These are phyloP conservation scores for Zaprionus bogoriensis DNA, from an alignment of 2,888 invertebrate species.

Conservation along the genomic window DNA sequence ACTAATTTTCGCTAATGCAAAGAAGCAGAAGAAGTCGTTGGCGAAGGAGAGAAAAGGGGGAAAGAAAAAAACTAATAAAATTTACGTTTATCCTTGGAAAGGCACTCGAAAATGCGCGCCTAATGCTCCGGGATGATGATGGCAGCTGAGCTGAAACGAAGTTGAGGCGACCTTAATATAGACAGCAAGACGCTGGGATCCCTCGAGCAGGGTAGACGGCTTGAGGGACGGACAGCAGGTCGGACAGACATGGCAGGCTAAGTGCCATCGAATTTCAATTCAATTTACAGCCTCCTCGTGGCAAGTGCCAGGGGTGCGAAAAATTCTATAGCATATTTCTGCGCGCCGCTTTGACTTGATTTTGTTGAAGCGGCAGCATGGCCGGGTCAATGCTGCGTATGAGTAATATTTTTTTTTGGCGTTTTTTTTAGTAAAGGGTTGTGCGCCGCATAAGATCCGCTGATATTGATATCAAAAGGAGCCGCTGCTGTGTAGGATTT, in stretches of 20 bases:
- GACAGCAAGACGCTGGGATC: slow-evolving; percentile 44
- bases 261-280: slow-evolving; percentile 78
- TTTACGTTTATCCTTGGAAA: slow-evolving; percentile 76
- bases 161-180: slow-evolving; percentile 66
- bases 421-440: slow-evolving; percentile 52
- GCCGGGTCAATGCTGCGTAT: slow-evolving; percentile 53
- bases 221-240: slow-evolving; percentile 6
- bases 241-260: slow-evolving; percentile 46
- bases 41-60: background rate
- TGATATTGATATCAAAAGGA: slow-evolving; percentile 68
- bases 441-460: slow-evolving; percentile 36
- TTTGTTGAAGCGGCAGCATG: slow-evolving; percentile 15
- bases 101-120: slow-evolving; percentile 77
- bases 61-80: slow-evolving; percentile 69
- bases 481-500: slow-evolving; percentile 51
- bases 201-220: slow-evolving; percentile 31
- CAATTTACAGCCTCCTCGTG: slow-evolving; percentile 64
- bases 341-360: slow-evolving; percentile 56
- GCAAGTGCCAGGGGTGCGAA: slow-evolving; percentile 62
- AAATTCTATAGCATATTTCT: slow-evolving; percentile 66
- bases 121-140: slow-evolving; percentile 62
- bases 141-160: slow-evolving; percentile 42
- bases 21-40: slow-evolving; percentile 34
- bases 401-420: slow-evolving; percentile 61
- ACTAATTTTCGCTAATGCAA: slow-evolving; percentile 78